Percentiles rank a stretch among this genome's conserved stretches.
phyloP scores from a whole-genome alignment of 1,140 invertebrate species.

The Plutomurus gul region DNA sequence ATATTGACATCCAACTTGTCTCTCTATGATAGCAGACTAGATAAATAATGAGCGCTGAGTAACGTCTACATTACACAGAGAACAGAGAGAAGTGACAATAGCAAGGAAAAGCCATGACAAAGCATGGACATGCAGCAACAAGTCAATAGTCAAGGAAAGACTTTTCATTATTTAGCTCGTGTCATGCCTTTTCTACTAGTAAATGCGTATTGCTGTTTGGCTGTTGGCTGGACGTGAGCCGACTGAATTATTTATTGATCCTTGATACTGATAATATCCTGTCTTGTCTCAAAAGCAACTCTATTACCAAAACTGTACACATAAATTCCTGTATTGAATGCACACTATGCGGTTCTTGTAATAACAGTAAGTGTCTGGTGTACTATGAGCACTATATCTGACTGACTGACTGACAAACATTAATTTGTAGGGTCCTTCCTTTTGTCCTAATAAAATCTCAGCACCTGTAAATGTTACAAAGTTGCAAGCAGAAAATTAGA shows the following conservation, averaged over 20 bases:
- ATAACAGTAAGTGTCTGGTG: too few relatives aligned
- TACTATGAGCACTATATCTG: not conserved
- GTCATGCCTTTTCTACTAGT: too few relatives aligned
- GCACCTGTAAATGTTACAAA: not conserved
- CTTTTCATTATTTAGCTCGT: too few relatives aligned
- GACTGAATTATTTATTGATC: slow-evolving; percentile 27
- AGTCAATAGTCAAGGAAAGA: slow-evolving; percentile 4
- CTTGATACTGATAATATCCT: not conserved
- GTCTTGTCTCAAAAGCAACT: not conserved
- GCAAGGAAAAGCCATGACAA: not conserved
- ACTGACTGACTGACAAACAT: not conserved
- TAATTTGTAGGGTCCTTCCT: not conserved
- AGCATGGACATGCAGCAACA: not conserved
- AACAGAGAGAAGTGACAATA: not conserved
- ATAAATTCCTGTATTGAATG: too few relatives aligned
- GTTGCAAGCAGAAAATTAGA: slow-evolving; percentile 1
- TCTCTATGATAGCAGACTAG: too few relatives aligned
- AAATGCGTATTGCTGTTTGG: not conserved
- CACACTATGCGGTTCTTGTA: too few relatives aligned
- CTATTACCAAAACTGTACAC: too few relatives aligned
- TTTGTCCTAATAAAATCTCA: not conserved
- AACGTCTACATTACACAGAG: too few relatives aligned
- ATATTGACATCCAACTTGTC: too few relatives aligned
- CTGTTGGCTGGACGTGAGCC: not conserved
- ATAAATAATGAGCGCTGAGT: too few relatives aligned